Base-by-base conservation (phyloP, 2,797 vertebrate genomes). In the Poeciliopsis turneri region DNA sequence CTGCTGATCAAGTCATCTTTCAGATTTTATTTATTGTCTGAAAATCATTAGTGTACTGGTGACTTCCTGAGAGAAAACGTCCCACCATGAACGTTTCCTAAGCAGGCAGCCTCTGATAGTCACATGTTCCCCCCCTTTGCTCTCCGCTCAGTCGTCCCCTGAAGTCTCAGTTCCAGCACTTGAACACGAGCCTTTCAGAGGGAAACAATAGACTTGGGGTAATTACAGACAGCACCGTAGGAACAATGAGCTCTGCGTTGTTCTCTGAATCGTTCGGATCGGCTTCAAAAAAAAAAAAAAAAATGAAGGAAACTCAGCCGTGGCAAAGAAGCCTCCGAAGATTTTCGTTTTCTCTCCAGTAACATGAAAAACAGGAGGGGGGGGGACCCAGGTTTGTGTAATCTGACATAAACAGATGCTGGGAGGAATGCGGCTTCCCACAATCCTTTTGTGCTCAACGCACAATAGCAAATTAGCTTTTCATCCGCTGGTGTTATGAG, bases 321-420 rank as follows among this genome's bases (percentile, higher is more conserved):
- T 51, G 20, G 28, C 8, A 30, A 28, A 64, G 12, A 59, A 6
- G 33, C 74, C 57, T 36, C 71, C 25, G 18, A 73, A 73, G 75
- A 53, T 66, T 75, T 86, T 84, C 84, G 74, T 83, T 77, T 80
- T 74, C 78, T 11, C 46, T 69, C 25, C 25, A 79, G 81, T 66
- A 82, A 78, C 49, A 77, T 68, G 69, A 78, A 71, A 51, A 64
- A 55, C 23, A 1, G 51, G 16, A 1, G 6, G 39, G 39, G 39
- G 2, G 2, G 10, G 77, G 83, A 75, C 75, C 46, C 84, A 87
- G 86, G 80, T 84, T 90, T 86, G 77, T 86, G 82, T 92, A 92
- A 94, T 94, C 91, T 71, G 81, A 84, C 91, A 89, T 70, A 85
- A 90, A 92, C 92, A 92, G 86, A 90, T 39, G 84, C 84, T 80